phyloP scores from a whole-genome alignment of 2,113 vertebrate species.

The Cololabis saira region DNA sequence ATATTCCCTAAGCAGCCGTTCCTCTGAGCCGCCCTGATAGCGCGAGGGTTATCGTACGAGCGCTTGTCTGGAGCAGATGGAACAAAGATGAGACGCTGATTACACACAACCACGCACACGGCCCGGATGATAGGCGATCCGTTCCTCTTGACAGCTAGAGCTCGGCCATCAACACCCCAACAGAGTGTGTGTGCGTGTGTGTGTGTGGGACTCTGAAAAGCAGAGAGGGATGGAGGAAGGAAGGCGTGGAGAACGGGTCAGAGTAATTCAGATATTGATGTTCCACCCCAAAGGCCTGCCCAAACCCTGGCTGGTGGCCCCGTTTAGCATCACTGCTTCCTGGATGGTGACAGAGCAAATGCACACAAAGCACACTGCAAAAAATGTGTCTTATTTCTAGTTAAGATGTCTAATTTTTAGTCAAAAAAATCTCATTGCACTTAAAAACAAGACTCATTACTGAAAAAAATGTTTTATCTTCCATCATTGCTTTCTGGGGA shows the following conservation, averaged over 20 bases:
- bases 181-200: background rate
- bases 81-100: slow-evolving; percentile 77
- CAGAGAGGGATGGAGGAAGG: slow-evolving; percentile 42
- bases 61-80: slow-evolving; percentile 70
- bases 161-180: slow-evolving; percentile 53
- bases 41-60: slow-evolving; percentile 70
- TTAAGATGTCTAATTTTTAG: too few species aligned
- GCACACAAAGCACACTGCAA: slow-evolving; percentile 19
- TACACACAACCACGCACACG: slow-evolving; percentile 43
- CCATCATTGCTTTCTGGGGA: too few species aligned
- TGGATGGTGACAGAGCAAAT: slow-evolving; percentile 20
- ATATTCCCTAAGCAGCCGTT: slow-evolving; percentile 58
- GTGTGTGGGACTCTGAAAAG: slow-evolving; percentile 54
- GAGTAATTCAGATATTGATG: slow-evolving; percentile 72
- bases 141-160: slow-evolving; percentile 67
- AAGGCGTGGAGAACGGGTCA: slow-evolving; percentile 40
- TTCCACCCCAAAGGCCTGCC: slow-evolving; percentile 64
- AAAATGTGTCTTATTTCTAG: too few species aligned
- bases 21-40: slow-evolving; percentile 55
- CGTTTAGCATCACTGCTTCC: slow-evolving; percentile 45
- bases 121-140: slow-evolving; percentile 59
- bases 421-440: too few species aligned
- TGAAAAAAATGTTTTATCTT: too few species aligned
- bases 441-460: too few species aligned
- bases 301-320: slow-evolving; percentile 44